Percentiles rank a stretch among this genome's conserved stretches.
phyloP scores from a whole-genome alignment of 92 coral and sea anemone species.

The Ricordea florida region DNA sequence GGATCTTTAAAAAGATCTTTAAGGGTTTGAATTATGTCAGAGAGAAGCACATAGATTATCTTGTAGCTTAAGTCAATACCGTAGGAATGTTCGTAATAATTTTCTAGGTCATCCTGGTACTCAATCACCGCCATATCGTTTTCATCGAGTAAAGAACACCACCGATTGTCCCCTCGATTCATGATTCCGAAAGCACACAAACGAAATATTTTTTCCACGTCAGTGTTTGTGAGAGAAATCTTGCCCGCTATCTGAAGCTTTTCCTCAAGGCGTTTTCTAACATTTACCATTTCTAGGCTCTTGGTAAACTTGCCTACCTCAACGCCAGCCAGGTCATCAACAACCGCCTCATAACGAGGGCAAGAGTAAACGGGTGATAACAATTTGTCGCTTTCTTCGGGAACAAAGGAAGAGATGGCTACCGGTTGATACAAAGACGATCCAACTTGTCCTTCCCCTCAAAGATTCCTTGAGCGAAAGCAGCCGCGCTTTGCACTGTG shows the following conservation, averaged over 20 bases:
- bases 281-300: constrained; percentile 18
- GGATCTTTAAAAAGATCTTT: constrained; percentile 48
- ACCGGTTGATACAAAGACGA: constrained; percentile 74
- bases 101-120: constrained; percentile 52
- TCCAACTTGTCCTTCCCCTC: constrained; percentile 76
- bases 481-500: constrained; percentile 83
- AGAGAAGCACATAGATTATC: constrained; percentile 53
- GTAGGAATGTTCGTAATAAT: constrained; percentile 63
- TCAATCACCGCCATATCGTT: constrained; percentile 41
- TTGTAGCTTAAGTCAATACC: constrained; percentile 57
- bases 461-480: constrained; percentile 87
- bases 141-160: constrained; percentile 66
- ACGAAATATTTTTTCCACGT: constrained; percentile 39
- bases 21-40: constrained; percentile 44
- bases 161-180: constrained; percentile 40
- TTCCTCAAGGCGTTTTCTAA: constrained; percentile 26
- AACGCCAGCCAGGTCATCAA: constrained; percentile 32
- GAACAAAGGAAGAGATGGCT: constrained; percentile 74
- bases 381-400: constrained; percentile 61
- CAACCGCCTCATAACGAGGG: constrained; percentile 50
- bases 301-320: constrained; percentile 14
- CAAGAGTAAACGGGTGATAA: constrained; percentile 74
- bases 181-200: constrained; percentile 63
- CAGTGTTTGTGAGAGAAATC: constrained; percentile 29
- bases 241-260: constrained; percentile 50